These are phyloP conservation scores for Conistra vaccinii DNA, from an alignment of 2,888 invertebrate species.

Conservation along the genomic window DNA sequence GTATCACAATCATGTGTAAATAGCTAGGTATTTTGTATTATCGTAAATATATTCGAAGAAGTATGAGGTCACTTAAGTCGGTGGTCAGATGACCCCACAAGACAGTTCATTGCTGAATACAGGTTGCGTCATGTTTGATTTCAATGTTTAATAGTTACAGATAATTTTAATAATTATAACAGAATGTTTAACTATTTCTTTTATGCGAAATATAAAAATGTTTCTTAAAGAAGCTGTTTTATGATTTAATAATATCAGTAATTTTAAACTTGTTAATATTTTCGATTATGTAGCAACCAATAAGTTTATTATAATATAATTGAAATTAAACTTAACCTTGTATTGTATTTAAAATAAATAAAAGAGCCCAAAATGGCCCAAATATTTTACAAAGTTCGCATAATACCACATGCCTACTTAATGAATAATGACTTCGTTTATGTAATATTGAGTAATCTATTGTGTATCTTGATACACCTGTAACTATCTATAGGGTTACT, in stretches of 20 bases:
- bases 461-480: slow-evolving; percentile 51
- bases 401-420: no score
- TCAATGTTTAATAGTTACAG: background rate
- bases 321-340: background rate
- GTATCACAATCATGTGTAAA: slow-evolving; percentile 8
- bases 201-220: background rate
- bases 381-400: background rate
- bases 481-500: slow-evolving; percentile 50
- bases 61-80: slow-evolving; percentile 49
- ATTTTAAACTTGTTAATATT: background rate
- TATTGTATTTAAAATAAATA: slow-evolving; percentile 2
- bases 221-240: background rate
- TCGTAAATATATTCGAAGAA: slow-evolving; percentile 53
- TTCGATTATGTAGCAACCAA: background rate
- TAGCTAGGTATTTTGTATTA: slow-evolving; percentile 19
- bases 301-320: background rate
- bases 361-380: background rate
- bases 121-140: slow-evolving; percentile 31
- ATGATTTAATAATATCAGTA: background rate
- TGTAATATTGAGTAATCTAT: slow-evolving; percentile 58
- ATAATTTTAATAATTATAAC: background rate
- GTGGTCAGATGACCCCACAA: slow-evolving; percentile 50
- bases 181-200: background rate
- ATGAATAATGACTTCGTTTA: slow-evolving; percentile 27
- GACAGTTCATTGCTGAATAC: slow-evolving; percentile 25